Percentiles rank a stretch among this genome's conserved stretches.
These are phyloP conservation scores for Protophormia terraenovae DNA, from an alignment of 2,888 invertebrate species.

Conservation along the genomic window DNA sequence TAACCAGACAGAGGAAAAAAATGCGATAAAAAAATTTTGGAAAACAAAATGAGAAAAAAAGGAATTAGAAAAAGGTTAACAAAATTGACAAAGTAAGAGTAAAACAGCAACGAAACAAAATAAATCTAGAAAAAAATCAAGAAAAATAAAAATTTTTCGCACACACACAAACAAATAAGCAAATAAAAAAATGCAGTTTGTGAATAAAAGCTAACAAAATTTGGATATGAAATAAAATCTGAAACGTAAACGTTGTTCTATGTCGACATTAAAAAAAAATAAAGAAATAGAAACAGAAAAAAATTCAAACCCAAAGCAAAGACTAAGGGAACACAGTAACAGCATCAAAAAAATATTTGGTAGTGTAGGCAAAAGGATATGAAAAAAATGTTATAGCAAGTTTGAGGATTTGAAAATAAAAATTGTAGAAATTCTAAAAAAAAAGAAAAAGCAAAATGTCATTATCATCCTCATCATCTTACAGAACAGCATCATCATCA, in stretches of 20 bases:
- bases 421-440: conserved; percentile 1
- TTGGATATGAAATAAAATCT: background rate
- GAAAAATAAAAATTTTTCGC: conserved; percentile 12
- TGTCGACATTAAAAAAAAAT: background rate
- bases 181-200: conserved; percentile 54
- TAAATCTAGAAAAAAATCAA: conserved; percentile 44
- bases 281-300: background rate
- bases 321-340: conserved; percentile 17
- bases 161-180: conserved; percentile 4
- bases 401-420: conserved; percentile 45
- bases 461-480: background rate
- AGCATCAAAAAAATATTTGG: background rate
- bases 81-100: conserved; percentile 61
- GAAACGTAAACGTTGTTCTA: conserved; percentile 42
- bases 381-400: conserved; percentile 10
- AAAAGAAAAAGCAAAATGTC: background rate
- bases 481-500: conserved; percentile 2
- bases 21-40: conserved; percentile 57
- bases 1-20: conserved; percentile 80
- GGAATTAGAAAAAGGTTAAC: conserved; percentile 70
- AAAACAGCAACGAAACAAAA: conserved; percentile 40
- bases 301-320: conserved; percentile 5
- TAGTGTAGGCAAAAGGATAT: background rate
- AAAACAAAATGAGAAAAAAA: conserved; percentile 31
- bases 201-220: conserved; percentile 39